phyloP scores from a whole-genome alignment of 1,140 invertebrate genomes.

The Batillaria attramentaria region DNA sequence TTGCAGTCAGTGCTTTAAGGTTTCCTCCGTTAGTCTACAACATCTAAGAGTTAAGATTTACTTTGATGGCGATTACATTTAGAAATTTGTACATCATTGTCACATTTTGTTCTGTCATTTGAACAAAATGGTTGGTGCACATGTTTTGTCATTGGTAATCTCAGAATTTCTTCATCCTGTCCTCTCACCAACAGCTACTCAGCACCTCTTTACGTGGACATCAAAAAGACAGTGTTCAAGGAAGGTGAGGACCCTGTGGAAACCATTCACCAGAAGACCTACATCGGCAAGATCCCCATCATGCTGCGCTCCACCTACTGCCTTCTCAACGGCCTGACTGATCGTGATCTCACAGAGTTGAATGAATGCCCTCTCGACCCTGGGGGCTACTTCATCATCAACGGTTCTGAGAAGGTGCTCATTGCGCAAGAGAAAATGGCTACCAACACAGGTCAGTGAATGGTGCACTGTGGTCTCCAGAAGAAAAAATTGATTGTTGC shows the following conservation, averaged over 20 bases:
- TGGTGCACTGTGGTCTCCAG: too few relatives aligned
- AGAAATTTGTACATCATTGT: too few relatives aligned
- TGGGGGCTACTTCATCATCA: slow-evolving; percentile 76
- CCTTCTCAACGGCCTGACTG: slow-evolving; percentile 90
- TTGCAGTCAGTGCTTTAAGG: background rate
- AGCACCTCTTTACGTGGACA: slow-evolving; percentile 98
- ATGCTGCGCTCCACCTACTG: slow-evolving; percentile 99
- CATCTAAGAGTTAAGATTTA: too few relatives aligned
- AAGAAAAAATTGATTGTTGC: background rate
- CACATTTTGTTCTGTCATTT: too few relatives aligned
- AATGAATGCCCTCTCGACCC: slow-evolving; percentile 99
- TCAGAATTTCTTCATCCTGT: too few relatives aligned
- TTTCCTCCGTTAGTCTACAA: background rate
- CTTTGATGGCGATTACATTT: too few relatives aligned
- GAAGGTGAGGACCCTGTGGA: slow-evolving; percentile 93
- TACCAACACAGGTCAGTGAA: slow-evolving; percentile 85
- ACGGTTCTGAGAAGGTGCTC: slow-evolving; percentile 78
- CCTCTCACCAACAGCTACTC: slow-evolving; percentile 82
- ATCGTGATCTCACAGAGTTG: slow-evolving; percentile 98
- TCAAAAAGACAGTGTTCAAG: slow-evolving; percentile 93
- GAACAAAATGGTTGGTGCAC: too few relatives aligned
- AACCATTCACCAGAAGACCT: slow-evolving; percentile 96
- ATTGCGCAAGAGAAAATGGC: slow-evolving; percentile 99
- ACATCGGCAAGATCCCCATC: slow-evolving; percentile 99
- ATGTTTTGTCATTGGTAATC: too few relatives aligned